Evolutionary conservation across 2,113 vertebrate species (phyloP).

Genomic region (Caretta caretta): DNA sequence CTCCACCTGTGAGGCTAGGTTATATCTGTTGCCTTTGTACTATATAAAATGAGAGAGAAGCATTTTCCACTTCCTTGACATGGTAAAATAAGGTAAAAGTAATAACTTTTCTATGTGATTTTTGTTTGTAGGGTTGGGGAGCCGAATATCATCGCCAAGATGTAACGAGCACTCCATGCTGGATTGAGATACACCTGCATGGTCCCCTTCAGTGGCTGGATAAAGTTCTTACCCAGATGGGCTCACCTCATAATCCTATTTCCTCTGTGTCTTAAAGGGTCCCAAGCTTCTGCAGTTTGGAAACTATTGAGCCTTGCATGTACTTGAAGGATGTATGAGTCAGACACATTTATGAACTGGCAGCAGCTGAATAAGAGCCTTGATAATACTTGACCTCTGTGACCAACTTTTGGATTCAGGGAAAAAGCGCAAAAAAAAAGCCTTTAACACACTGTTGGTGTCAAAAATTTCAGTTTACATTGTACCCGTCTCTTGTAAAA

Average conservation of each 20-base stretch:
- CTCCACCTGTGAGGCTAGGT: not conserved
- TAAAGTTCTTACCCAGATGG: slow-evolving; percentile 99
- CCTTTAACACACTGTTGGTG: slow-evolving; percentile 69
- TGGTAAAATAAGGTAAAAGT: not conserved
- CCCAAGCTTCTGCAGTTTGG: slow-evolving; percentile 68
- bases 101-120: not conserved
- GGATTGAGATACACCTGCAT: slow-evolving; percentile 99
- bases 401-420: slow-evolving; percentile 94
- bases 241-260: slow-evolving; percentile 97
- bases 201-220: slow-evolving; percentile 99
- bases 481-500: slow-evolving; percentile 81
- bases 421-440: slow-evolving; percentile 52
- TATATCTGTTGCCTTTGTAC: not conserved
- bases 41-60: not conserved
- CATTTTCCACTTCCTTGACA: rapidly evolving
- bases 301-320: slow-evolving; percentile 83
- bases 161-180: slow-evolving; percentile 99
- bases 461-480: slow-evolving; percentile 85
- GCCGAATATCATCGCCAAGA: slow-evolving; percentile 99
- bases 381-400: slow-evolving; percentile 95
- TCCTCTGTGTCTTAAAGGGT: slow-evolving; percentile 94
- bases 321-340: slow-evolving; percentile 95
- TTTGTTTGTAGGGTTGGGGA: slow-evolving; percentile 93
- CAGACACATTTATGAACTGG: slow-evolving; percentile 84
- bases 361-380: slow-evolving; percentile 85